phyloP scores from a whole-genome alignment of 2,797 vertebrate species.

The Myotis myotis region DNA sequence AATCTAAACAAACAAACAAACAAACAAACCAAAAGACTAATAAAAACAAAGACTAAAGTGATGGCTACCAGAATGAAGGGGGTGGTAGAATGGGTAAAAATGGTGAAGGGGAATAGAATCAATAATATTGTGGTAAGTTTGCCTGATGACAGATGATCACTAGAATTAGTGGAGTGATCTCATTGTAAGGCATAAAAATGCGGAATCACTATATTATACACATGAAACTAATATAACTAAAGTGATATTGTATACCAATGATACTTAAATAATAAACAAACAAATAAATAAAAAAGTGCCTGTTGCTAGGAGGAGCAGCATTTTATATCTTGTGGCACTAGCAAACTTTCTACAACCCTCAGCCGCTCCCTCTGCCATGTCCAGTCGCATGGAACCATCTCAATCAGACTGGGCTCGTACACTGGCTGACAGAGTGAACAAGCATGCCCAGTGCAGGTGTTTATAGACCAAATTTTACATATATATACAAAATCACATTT shows the following conservation, averaged over 20 bases:
- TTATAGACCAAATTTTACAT: not conserved
- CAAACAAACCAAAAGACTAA: not conserved
- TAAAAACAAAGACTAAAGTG: not conserved
- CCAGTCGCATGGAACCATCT: not conserved
- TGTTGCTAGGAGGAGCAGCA: not conserved
- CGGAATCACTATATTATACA: not conserved
- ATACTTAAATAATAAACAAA: not conserved
- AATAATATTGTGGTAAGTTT: not conserved
- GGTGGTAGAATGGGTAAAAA: not conserved
- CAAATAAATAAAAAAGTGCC: not conserved
- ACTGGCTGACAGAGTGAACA: not conserved
- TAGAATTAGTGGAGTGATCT: not conserved
- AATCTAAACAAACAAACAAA: not conserved
- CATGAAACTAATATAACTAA: not conserved
- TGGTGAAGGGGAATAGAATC: not conserved
- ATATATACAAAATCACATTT: conserved; percentile 13
- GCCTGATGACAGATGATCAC: not conserved
- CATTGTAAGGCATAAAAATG: not conserved
- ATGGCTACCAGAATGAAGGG: not conserved
- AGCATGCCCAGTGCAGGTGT: not conserved
- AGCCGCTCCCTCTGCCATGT: not conserved
- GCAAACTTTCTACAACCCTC: not conserved
- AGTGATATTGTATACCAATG: not conserved
- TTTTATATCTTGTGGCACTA: not conserved
- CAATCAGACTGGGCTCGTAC: not conserved